A percentile compares a stretch with the other conserved stretches of the same genome.
Evolutionary conservation across 2,888 invertebrate species (phyloP).

Genomic region (Tricholauxania praeusta): DNA sequence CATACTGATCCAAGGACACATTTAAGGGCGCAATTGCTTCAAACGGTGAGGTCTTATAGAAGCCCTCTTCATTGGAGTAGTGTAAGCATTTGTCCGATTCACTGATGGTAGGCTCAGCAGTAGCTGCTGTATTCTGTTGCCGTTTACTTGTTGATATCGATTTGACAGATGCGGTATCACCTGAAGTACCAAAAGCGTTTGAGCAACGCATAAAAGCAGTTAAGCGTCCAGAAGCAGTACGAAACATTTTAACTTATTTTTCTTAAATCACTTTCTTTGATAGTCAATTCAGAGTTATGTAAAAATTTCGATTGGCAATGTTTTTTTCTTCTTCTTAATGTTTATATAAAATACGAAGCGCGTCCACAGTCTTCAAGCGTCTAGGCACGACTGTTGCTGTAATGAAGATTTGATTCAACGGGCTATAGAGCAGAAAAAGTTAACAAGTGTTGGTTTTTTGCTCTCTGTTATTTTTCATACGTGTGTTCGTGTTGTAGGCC

Average conservation of each 20-base stretch:
- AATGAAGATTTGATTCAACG: slow-evolving; percentile 9
- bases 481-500: slow-evolving; percentile 18
- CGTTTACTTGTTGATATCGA: slow-evolving; percentile 53
- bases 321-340: slow-evolving; percentile 5
- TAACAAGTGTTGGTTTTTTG: slow-evolving; percentile 8
- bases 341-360: neutral
- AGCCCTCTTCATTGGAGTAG: slow-evolving; percentile 61
- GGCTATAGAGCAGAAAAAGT: slow-evolving; percentile 19
- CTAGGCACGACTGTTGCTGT: slow-evolving; percentile 38
- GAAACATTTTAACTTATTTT: slow-evolving; percentile 48
- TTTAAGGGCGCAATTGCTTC: slow-evolving; percentile 70
- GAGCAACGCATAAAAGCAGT: slow-evolving; percentile 45
- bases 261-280: neutral
- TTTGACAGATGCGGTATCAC: slow-evolving; percentile 32
- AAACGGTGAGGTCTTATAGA: slow-evolving; percentile 69
- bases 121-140: slow-evolving; percentile 56
- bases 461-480: slow-evolving; percentile 9
- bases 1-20: slow-evolving; percentile 72
- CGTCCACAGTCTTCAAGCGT: slow-evolving; percentile 38
- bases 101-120: slow-evolving; percentile 52
- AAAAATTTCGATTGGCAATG: neutral
- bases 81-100: slow-evolving; percentile 59
- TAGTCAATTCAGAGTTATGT: neutral
- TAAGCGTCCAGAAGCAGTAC: slow-evolving; percentile 50
- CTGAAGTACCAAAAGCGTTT: slow-evolving; percentile 9